phyloP scores from a whole-genome alignment of 2,113 vertebrate genomes.

The Tauraco erythrolophus region DNA sequence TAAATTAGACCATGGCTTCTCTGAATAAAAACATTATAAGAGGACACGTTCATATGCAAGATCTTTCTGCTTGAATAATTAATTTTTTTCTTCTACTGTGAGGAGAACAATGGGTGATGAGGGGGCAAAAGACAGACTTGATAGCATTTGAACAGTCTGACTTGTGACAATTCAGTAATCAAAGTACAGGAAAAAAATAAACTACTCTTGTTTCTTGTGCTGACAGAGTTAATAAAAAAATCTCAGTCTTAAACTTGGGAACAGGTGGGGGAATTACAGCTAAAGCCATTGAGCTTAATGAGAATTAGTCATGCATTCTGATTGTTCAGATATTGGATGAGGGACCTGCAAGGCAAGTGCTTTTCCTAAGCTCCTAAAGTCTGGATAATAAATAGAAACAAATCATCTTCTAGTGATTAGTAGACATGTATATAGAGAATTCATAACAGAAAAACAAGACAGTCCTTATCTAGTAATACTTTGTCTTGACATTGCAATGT shows the following conservation, averaged over 20 bases:
- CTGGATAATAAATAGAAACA: conserved; percentile 37
- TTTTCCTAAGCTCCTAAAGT: conserved; percentile 47
- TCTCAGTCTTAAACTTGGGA: not conserved
- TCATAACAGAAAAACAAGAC: not conserved
- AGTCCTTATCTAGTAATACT: not conserved
- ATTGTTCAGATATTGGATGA: conserved; percentile 18
- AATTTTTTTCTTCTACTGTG: not conserved
- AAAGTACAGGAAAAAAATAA: not conserved
- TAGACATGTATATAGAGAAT: not conserved
- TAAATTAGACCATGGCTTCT: conserved; percentile 59
- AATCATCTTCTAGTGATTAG: conserved; percentile 37
- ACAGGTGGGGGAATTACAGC: conserved; percentile 45
- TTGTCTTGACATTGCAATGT: not conserved
- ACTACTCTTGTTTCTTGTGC: not conserved
- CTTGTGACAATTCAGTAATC: not conserved
- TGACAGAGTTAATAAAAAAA: conserved; percentile 38
- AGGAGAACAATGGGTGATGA: not conserved
- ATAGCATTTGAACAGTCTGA: not conserved
- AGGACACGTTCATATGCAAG: not conserved
- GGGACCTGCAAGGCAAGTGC: conserved; percentile 50
- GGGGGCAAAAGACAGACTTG: no score
- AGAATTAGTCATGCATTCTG: conserved; percentile 26
- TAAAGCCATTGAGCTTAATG: conserved; percentile 41
- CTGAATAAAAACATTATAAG: conserved; percentile 20
- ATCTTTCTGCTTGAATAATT: not conserved